Evolutionary conservation across 1,140 invertebrate genomes (phyloP), one percentile per base, ranked within the genome.

Genomic region (Pinna nobilis): DNA sequence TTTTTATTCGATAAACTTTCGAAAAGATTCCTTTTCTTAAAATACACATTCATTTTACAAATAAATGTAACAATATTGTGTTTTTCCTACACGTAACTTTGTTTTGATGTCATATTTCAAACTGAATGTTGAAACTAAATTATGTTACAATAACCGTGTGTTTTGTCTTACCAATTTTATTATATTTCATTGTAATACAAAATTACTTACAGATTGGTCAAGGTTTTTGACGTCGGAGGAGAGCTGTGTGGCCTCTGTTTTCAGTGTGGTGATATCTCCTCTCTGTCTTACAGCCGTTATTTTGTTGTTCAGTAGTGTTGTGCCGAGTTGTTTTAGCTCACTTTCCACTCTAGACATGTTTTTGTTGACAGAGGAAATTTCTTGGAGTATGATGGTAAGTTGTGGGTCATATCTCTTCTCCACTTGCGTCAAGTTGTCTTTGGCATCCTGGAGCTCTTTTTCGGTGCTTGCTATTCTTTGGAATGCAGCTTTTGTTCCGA

Each of bases 321-420:
- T 0, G 13, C 70, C 70, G 11, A 72, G 18, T 30, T 72, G 70
- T 20, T 49, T 25, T 0, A 72, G 39, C 1, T 59, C 49, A 4
- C 20, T 44, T 28, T 68, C 47, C 33, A 74, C 30, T 23, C 37
- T 69, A 2, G 65, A 41, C 7, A 74, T 23, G n/a, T 74, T 68
- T n/a, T 51, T 74, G 3, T 41, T 35, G 32, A 60, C 53, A 20
- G 30, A 20, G 18, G 41, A 9, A 7, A 66, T 39, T 41, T 74
- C 71, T 18, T 50, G 55, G 39, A 44, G 39, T 1, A 74, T 41
- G 20, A 74, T 70, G 25, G 30, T 11, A 23, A 70, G 44, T 25
- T 70, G 49, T 30, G 73, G 61, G 9, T 47, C 41, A 32, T 35
- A 57, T 4, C 15, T 50, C 37, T 60, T 32, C 49, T 75, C 60